Evolutionary conservation across 1,140 invertebrate species (phyloP).

Genomic region (Cydia strobilella): DNA sequence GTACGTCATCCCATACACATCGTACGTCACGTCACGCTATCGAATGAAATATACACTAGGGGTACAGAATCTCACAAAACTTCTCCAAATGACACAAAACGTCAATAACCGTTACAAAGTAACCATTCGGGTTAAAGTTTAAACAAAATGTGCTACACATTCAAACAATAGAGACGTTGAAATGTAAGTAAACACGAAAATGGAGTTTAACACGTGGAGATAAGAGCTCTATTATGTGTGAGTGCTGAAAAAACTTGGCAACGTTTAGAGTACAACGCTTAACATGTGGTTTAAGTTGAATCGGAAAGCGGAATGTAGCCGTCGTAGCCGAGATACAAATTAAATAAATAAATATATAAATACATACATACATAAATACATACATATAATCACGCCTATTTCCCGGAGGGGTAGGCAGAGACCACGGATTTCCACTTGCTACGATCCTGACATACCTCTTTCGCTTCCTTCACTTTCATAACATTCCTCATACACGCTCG

Average conservation of each 20-base stretch:
- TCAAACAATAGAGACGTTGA: conserved; percentile 9
- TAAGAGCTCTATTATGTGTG: conserved; percentile 30
- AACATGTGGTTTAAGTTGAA: background rate
- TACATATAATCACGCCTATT: too few relatives aligned
- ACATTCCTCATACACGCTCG: too few relatives aligned
- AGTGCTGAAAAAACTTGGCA: conserved; percentile 29
- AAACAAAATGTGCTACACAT: conserved; percentile 17
- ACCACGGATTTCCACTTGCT: too few relatives aligned
- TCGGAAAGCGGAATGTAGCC: background rate
- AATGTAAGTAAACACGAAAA: conserved; percentile 23
- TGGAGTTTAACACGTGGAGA: conserved; percentile 15
- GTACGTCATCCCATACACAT: too few relatives aligned
- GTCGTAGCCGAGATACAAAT: background rate
- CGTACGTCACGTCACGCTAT: too few relatives aligned
- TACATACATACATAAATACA: too few relatives aligned
- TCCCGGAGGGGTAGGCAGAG: too few relatives aligned
- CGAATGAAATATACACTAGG: too few relatives aligned
- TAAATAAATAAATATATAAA: too few relatives aligned
- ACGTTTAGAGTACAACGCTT: conserved; percentile 28
- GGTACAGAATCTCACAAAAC: background rate
- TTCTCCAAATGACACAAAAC: background rate
- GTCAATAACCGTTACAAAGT: conserved; percentile 14
- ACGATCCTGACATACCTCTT: too few relatives aligned
- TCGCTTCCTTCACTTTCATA: too few relatives aligned
- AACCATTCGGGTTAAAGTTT: conserved; percentile 15